Base-by-base conservation (phyloP, 2,113 vertebrate genomes). In the Gavia stellata region DNA sequence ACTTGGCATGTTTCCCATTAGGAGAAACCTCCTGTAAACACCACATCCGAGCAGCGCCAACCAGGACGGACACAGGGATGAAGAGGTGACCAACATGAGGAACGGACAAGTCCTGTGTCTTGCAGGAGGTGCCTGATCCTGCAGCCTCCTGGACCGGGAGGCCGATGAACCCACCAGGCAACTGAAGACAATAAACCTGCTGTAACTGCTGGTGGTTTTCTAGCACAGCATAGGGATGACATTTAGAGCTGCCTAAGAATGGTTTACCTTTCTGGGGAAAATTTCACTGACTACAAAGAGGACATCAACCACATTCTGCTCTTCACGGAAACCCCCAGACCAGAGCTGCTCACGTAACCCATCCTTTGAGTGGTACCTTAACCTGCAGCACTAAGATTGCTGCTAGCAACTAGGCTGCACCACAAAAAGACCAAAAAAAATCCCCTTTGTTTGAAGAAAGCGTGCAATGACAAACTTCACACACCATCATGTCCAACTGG, bases 51-150 rank as follows among this genome's bases (percentile, higher is more conserved):
- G 38, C 4, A 4, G n/a, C 5, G 6, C n/a, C 66, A 86, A 47
- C 12, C 56, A 56, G 78, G 55, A 79, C 20, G 63, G 92, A 38
- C 7, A 3, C 1, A 2, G 26, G 24, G 29, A 26, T 23, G 65
- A 63, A 71, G 50, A 91, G 40, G 49, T 45, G 75, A 70, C 52
- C 63, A 79, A 49, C 34, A 29, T 0, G 1, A 63, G 18, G 33
- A 3, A 65, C 0, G 2, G 28, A 52, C 20, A 65, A 81, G 13
- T 14, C 18, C 38, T 53, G 4, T 1, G 1, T 14, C 82, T 42
- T 16, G 12, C 1, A 77, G 38, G 58, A 90, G 25, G 40, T 70
- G 21, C 29, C 45, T 19, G 38, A 67, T 53, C 28, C 74, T 88
- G 24, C 58, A 91, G 38, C 36, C 53, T 70, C 7, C 50, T 12